Evolutionary conservation across 35 echinoderm and acorn worm species (phyloP).

Genomic region (Amphiura filiformis): DNA sequence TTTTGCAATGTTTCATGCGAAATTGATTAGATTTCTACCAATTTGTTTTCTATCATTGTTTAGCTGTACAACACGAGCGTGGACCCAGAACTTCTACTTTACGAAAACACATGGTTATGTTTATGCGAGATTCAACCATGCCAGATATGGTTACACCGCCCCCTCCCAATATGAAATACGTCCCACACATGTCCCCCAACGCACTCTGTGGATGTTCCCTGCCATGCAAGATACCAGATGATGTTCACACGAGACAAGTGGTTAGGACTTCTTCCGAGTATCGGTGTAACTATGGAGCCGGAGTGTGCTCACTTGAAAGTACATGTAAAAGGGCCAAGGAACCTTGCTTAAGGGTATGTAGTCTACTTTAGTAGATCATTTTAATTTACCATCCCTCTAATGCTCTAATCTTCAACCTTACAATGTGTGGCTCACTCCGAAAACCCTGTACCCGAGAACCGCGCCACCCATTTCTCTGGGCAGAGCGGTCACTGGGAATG

Average conservation of each 20-base stretch:
- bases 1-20: too few species aligned
- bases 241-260: neutral
- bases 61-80: conserved; percentile 95
- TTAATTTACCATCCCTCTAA: too few species aligned
- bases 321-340: neutral
- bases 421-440: too few species aligned
- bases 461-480: too few species aligned
- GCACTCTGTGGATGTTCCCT: conserved; percentile 21
- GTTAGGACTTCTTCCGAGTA: neutral
- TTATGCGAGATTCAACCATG: conserved; percentile 61
- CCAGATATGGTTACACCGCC: neutral
- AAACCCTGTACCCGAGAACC: too few species aligned
- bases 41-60: neutral
- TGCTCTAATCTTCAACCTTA: too few species aligned
- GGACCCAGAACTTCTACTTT: conserved; percentile 92
- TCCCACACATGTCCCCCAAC: conserved; percentile 28
- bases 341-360: neutral
- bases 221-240: neutral
- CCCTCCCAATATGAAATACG: conserved; percentile 25
- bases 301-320: too few species aligned
- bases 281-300: too few species aligned
- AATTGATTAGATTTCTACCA: too few species aligned
- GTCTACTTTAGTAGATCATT: too few species aligned
- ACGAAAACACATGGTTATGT: conserved; percentile 94
- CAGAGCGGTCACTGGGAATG: too few species aligned